Percentiles rank a stretch among this genome's conserved stretches.
phyloP scores from a whole-genome alignment of 1,140 invertebrate genomes.

The Drosophila willistoni region DNA sequence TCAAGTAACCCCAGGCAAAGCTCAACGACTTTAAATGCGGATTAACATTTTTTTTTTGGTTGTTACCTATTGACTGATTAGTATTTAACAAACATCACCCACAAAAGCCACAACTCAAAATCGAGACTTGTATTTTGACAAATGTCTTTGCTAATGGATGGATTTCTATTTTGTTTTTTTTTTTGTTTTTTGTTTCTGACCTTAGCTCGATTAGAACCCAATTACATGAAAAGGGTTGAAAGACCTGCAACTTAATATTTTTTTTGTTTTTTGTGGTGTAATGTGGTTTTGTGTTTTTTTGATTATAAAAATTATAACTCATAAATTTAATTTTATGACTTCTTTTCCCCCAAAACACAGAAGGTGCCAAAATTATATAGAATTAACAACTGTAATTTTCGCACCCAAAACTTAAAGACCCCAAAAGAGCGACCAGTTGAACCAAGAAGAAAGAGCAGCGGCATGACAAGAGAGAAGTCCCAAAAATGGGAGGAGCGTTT shows the following conservation, averaged over 20 bases:
- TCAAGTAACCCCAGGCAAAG: conserved; percentile 30
- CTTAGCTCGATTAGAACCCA: conserved; percentile 67
- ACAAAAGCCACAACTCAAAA: conserved; percentile 46
- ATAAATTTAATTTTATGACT: conserved; percentile 81
- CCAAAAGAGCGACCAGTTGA: neutral
- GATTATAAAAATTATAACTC: conserved; percentile 75
- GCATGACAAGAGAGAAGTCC: neutral
- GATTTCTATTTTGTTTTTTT: conserved; percentile 23
- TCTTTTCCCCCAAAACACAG: conserved; percentile 50
- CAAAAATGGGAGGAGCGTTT: conserved; percentile 40
- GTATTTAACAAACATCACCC: conserved; percentile 66
- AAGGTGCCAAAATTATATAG: conserved; percentile 72
- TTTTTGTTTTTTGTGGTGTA: conserved; percentile 5
- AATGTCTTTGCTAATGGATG: conserved; percentile 70
- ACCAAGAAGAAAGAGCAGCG: neutral
- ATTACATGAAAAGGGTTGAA: conserved; percentile 57
- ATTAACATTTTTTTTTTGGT: conserved; percentile 60
- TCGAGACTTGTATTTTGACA: conserved; percentile 46
- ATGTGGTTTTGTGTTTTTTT: conserved; percentile 41
- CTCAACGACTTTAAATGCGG: conserved; percentile 57
- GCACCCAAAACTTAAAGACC: conserved; percentile 59
- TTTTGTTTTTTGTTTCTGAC: neutral
- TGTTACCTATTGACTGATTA: conserved; percentile 67
- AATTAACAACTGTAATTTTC: conserved; percentile 55
- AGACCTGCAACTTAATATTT: conserved; percentile 35